Evolutionary conservation across 2,797 vertebrate genomes (phyloP).

Genomic region (Brotula barbata): DNA sequence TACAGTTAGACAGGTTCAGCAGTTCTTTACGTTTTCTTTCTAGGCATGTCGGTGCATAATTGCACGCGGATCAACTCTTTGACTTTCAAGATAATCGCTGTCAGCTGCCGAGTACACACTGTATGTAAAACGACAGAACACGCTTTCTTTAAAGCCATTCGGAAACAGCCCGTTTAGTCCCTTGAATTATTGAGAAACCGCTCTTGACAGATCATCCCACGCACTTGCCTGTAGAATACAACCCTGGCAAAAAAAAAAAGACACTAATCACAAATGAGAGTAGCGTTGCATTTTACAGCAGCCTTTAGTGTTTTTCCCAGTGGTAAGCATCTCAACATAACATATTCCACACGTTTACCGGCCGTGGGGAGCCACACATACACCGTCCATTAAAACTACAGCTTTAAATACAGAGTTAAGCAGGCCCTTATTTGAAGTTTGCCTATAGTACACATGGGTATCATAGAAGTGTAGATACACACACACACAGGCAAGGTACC

Average conservation of each 20-base stretch:
- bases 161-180: neutral
- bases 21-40: constrained; percentile 11
- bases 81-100: constrained; percentile 10
- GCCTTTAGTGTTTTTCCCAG: constrained; percentile 19
- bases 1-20: constrained; percentile 22
- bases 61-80: constrained; percentile 6
- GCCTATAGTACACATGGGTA: neutral
- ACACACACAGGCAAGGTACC: constrained; percentile 5
- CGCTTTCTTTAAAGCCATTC: constrained; percentile 1
- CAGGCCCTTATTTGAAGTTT: neutral
- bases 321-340: constrained; percentile 34
- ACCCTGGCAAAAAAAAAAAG: constrained; percentile 12
- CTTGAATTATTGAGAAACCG: neutral
- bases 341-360: constrained; percentile 8
- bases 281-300: constrained; percentile 36
- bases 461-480: neutral
- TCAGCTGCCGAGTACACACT: constrained; percentile 11
- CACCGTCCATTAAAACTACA: constrained; percentile 6
- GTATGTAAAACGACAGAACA: neutral
- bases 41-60: constrained; percentile 43
- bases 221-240: constrained; percentile 5
- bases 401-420: constrained; percentile 10
- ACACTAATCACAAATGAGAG: constrained; percentile 37
- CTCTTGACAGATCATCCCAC: neutral
- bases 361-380: neutral